Conservation (phyloP, 1,140 invertebrate genomes). For the Drosophila kurseongensis region DNA sequence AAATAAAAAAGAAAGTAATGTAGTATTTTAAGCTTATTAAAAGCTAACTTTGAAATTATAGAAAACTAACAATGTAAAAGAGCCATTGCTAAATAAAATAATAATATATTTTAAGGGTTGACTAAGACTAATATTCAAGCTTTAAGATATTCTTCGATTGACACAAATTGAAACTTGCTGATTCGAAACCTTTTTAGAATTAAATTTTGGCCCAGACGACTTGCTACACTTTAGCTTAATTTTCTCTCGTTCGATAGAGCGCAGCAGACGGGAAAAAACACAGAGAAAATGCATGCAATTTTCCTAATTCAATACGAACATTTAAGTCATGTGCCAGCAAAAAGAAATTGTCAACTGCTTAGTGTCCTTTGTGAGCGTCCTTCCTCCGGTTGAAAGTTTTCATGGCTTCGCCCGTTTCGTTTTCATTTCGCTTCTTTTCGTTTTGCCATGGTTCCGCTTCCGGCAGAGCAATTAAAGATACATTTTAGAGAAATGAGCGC, state of each 20-base stretch:
- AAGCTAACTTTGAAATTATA: too few species aligned
- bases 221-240: conserved; percentile 19
- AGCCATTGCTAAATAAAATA: too few species aligned
- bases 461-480: conserved; percentile 61
- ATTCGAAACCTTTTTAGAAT: conserved; percentile 16
- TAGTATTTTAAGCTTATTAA: too few species aligned
- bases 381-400: conserved; percentile 29
- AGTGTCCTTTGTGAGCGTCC: conserved; percentile 31
- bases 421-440: conserved; percentile 3
- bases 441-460: conserved; percentile 35
- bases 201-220: conserved; percentile 2
- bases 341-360: conserved; percentile 48
- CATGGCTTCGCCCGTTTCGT: conserved; percentile 25
- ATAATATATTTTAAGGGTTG: too few species aligned
- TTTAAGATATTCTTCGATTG: background rate
- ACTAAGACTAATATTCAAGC: too few species aligned
- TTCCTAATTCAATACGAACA: conserved; percentile 52
- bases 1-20: too few species aligned
- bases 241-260: conserved; percentile 35
- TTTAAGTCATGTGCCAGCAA: conserved; percentile 22
- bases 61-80: too few species aligned
- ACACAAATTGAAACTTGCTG: conserved; percentile 5
- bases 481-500: conserved; percentile 45
- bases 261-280: background rate
- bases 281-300: conserved; percentile 34